Conservation (phyloP, 2,113 vertebrate species). For the Shinisaurus crocodilurus region DNA sequence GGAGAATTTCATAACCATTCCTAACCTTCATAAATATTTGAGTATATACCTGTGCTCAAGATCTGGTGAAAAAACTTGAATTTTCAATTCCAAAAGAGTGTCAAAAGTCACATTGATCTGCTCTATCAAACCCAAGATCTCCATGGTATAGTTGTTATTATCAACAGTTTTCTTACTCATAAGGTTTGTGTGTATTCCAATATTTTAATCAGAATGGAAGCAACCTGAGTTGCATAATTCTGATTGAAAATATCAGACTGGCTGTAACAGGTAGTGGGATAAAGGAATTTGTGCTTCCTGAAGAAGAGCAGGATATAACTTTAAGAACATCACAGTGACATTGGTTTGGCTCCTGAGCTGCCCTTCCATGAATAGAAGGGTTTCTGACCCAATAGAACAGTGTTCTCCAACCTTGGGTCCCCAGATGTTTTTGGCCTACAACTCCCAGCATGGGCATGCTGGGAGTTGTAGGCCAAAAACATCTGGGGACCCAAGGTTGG, state of each 20-base stretch:
- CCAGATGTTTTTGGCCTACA: no score
- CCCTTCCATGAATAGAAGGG: background rate
- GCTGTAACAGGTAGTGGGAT: no score
- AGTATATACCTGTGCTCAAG: background rate
- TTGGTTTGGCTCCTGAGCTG: background rate
- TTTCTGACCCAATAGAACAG: no score
- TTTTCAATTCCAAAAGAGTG: background rate
- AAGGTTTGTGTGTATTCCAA: background rate
- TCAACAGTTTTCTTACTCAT: background rate
- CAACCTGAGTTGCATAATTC: background rate
- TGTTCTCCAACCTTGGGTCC: no score
- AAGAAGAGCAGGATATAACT: background rate
- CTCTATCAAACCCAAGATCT: background rate
- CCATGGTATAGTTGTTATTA: background rate
- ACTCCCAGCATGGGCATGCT: no score
- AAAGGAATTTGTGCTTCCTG: no score
- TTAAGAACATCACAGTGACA: background rate
- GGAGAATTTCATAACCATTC: background rate
- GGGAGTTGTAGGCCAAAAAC: no score
- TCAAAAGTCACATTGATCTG: background rate
- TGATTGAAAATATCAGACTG: no score
- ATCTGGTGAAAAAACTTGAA: background rate
- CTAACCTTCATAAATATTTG: background rate
- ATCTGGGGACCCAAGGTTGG: no score
- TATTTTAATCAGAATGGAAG: background rate